Conservation (phyloP, 1,140 invertebrate species). For the Harlomillsia oculata region DNA sequence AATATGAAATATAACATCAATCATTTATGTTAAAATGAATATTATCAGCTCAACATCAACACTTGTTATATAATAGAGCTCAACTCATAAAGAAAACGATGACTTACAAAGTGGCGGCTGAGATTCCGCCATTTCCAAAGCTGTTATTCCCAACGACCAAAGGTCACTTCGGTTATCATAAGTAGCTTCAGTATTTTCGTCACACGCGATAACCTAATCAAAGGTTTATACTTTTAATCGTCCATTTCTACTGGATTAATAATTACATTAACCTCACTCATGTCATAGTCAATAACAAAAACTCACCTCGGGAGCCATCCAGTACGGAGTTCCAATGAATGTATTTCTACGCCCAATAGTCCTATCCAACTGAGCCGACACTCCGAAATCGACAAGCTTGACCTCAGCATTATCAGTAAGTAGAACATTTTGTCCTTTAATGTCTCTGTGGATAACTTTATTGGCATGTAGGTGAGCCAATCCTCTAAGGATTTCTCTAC, state of each 20-base stretch:
- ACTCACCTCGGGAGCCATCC: conserved; percentile 68
- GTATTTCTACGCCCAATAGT: conserved; percentile 98
- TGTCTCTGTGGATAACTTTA: conserved; percentile 99
- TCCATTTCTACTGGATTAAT: background rate
- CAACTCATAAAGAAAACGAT: background rate
- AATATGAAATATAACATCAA: background rate
- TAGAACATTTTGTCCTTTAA: conserved; percentile 99
- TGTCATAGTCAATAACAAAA: conserved; percentile 54
- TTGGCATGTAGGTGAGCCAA: conserved; percentile 95
- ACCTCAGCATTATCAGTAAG: conserved; percentile 86
- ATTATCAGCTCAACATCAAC: too few species aligned
- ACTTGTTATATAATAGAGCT: too few species aligned
- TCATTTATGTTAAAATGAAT: too few species aligned
- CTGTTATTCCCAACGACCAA: conserved; percentile 75
- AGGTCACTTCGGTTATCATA: conserved; percentile 98
- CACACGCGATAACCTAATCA: conserved; percentile 91
- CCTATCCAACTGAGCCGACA: conserved; percentile 96
- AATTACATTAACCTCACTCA: background rate
- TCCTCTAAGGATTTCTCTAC: conserved; percentile 90
- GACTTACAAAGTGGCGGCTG: conserved; percentile 79
- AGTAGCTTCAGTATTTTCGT: conserved; percentile 98
- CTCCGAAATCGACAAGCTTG: conserved; percentile 88
- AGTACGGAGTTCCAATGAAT: conserved; percentile 97
- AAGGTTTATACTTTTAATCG: background rate
- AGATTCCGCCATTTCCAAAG: conserved; percentile 99